phyloP scores from a whole-genome alignment of 2,888 invertebrate species.

The Boloria euphrosyne region DNA sequence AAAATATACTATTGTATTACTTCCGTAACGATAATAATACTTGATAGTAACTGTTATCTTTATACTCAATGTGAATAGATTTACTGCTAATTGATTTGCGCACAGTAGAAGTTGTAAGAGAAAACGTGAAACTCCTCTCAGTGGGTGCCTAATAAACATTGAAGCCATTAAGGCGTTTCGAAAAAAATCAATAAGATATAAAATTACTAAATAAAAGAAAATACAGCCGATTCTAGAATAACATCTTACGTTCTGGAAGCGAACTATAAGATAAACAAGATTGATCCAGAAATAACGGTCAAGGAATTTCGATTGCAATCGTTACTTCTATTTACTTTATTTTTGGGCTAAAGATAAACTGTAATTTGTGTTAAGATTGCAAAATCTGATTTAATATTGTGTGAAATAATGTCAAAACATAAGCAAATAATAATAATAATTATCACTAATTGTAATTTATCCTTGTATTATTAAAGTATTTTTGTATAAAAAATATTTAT shows the following conservation, averaged over 20 bases:
- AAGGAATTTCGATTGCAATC: constrained; percentile 62
- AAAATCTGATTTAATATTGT: neutral
- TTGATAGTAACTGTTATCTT: too few species aligned
- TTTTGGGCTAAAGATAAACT: constrained; percentile 22
- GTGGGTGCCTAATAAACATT: constrained; percentile 37
- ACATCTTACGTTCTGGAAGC: constrained; percentile 59
- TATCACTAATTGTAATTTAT: constrained; percentile 7
- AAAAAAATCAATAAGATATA: constrained; percentile 55
- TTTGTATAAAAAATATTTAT: too few species aligned
- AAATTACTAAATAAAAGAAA: constrained; percentile 70
- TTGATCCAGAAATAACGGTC: constrained; percentile 65
- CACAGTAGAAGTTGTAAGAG: neutral
- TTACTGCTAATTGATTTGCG: neutral
- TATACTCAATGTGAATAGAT: too few species aligned
- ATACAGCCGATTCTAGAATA: constrained; percentile 67
- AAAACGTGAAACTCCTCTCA: constrained; percentile 29
- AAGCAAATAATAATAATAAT: neutral
- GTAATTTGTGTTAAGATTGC: constrained; percentile 18
- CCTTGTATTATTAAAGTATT: neutral
- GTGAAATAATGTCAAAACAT: neutral
- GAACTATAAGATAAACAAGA: constrained; percentile 67
- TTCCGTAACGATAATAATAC: too few species aligned
- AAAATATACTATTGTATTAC: too few species aligned
- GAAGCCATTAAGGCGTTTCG: constrained; percentile 54
- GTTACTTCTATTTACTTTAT: constrained; percentile 41